Conservation (phyloP, 2,888 invertebrate genomes). For the Cephus nigrinus region DNA sequence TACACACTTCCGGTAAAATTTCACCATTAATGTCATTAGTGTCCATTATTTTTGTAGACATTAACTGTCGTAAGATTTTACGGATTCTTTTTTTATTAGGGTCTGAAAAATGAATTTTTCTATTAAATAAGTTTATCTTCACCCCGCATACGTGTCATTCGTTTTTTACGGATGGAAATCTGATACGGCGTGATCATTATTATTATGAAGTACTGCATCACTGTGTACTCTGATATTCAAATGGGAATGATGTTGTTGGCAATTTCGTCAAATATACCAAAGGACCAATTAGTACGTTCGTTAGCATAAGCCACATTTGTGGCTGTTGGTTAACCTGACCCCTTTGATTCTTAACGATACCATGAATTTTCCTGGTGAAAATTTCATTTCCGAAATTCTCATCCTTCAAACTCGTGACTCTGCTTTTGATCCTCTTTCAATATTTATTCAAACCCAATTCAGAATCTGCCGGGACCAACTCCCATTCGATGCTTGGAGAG, state of each 20-base stretch:
- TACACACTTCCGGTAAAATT: background rate
- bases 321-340: background rate
- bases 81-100: background rate
- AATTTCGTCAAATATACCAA: slow-evolving; percentile 43
- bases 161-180: background rate
- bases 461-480: background rate
- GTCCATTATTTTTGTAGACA: background rate
- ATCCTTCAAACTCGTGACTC: background rate
- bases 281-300: slow-evolving; percentile 39
- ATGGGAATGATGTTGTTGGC: slow-evolving; percentile 42
- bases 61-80: too few species aligned
- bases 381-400: background rate
- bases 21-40: background rate
- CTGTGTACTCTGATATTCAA: background rate
- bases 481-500: background rate
- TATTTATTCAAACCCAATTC: background rate
- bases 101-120: background rate
- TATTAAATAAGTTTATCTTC: background rate
- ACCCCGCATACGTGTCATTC: background rate
- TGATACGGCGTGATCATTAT: background rate
- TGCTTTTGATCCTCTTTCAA: background rate
- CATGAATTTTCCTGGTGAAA: too few species aligned
- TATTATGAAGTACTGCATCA: background rate
- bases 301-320: slow-evolving; percentile 18
- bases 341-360: background rate